Percentiles rank a stretch among this genome's conserved stretches.
Evolutionary conservation across 2,797 vertebrate species (phyloP).

Genomic region (Hemibagrus guttatus): DNA sequence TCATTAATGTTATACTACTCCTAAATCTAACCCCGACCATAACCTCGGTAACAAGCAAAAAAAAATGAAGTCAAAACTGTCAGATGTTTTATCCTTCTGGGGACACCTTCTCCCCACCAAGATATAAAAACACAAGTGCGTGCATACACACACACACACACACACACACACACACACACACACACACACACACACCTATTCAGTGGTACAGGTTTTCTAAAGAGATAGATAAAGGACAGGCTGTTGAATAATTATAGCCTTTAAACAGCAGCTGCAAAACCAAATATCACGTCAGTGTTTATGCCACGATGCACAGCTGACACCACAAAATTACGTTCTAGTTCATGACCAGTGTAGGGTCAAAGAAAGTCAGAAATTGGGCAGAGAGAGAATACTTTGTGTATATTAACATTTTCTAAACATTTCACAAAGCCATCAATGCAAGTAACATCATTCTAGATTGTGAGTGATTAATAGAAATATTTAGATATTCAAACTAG

Average conservation of each 20-base stretch:
- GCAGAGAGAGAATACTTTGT: background rate
- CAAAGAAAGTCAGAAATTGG: background rate
- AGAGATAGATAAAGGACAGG: slow-evolving; percentile 40
- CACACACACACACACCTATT: slow-evolving; percentile 36
- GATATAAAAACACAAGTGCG: background rate
- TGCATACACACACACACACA: background rate
- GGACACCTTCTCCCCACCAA: background rate
- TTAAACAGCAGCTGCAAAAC: slow-evolving; percentile 50
- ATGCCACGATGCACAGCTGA: slow-evolving; percentile 39
- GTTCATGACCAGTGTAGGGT: background rate
- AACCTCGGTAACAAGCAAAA: background rate
- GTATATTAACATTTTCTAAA: background rate
- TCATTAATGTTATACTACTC: background rate
- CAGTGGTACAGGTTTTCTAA: slow-evolving; percentile 20
- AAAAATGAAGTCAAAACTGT: background rate
- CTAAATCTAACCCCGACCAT: background rate
- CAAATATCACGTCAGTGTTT: slow-evolving; percentile 43
- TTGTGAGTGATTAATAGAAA: background rate
- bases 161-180: slow-evolving; percentile 16
- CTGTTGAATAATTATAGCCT: slow-evolving; percentile 50
- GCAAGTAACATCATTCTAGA: background rate
- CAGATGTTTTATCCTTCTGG: background rate
- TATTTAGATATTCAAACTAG: background rate
- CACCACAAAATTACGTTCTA: slow-evolving; percentile 25
- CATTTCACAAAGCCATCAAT: background rate